Percentiles rank a stretch among this genome's conserved stretches.
Conservation (phyloP, 2,113 vertebrate genomes). For the Dasyornis broadbenti region DNA sequence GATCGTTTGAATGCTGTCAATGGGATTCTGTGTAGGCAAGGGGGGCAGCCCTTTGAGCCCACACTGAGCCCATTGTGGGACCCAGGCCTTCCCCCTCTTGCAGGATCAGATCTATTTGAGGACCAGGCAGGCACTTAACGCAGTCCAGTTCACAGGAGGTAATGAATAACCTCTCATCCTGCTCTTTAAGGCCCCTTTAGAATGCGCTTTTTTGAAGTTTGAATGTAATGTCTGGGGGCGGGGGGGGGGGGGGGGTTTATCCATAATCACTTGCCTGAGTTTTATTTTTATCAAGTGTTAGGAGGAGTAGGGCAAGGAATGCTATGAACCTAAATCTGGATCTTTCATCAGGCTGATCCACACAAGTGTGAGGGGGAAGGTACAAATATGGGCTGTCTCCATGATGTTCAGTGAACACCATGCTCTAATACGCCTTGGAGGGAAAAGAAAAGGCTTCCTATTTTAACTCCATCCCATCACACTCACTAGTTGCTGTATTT, state of each 20-base stretch:
- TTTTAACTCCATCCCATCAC: not conserved
- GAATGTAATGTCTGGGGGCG: not conserved
- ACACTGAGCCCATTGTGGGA: conserved; percentile 47
- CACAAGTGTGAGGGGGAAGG: not conserved
- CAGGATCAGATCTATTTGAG: conserved; percentile 24
- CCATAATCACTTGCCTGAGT: not conserved
- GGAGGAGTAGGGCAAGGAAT: conserved; percentile 9
- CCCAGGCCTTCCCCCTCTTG: not conserved
- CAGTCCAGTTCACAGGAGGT: conserved; percentile 26
- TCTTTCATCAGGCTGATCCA: conserved; percentile 10
- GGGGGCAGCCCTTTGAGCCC: not conserved
- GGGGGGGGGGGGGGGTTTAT: not conserved
- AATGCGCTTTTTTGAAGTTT: conserved; percentile 16
- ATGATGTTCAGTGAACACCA: not conserved
- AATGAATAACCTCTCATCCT: conserved; percentile 53
- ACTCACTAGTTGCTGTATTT: not conserved
- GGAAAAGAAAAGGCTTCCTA: not conserved
- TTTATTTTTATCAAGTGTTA: conserved; percentile 51
- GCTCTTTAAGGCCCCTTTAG: conserved; percentile 36
- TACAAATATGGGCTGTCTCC: not conserved
- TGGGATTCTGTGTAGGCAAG: conserved; percentile 25
- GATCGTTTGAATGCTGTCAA: conserved; percentile 31
- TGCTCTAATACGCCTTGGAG: not conserved
- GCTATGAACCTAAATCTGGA: conserved; percentile 17
- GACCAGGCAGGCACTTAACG: conserved; percentile 1